These are phyloP conservation scores for Sander vitreus DNA, from an alignment of 2,113 vertebrate genomes.

Conservation along the genomic window DNA sequence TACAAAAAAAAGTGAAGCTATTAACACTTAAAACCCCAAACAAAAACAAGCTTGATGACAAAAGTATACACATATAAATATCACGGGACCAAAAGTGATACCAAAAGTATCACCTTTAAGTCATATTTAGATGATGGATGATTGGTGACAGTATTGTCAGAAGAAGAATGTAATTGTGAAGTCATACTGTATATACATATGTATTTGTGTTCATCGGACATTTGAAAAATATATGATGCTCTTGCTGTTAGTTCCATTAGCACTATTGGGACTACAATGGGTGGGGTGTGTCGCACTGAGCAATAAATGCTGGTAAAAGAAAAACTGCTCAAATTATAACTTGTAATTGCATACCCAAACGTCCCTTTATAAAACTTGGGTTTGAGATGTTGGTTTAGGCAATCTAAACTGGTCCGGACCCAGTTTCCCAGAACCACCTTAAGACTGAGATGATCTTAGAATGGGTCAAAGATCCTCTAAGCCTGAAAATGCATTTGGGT, in stretches of 20 bases:
- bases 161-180: neutral
- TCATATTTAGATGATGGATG: neutral
- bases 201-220: neutral
- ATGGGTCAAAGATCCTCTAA: neutral
- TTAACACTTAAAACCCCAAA: neutral
- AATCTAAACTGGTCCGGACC: neutral
- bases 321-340: neutral
- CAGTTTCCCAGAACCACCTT: neutral
- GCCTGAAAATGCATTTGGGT: neutral
- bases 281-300: neutral
- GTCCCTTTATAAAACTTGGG: neutral
- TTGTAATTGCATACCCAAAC: neutral
- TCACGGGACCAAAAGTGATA: neutral
- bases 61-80: neutral
- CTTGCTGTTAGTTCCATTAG: neutral
- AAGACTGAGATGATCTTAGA: neutral
- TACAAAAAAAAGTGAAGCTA: neutral
- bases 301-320: neutral
- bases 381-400: conserved; percentile 2
- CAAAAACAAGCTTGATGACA: neutral
- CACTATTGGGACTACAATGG: neutral
- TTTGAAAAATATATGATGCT: neutral
- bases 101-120: neutral
- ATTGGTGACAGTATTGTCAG: neutral
- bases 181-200: neutral